Conservation (phyloP, 1,140 invertebrate genomes). For the Gonatopus flavifemur region DNA sequence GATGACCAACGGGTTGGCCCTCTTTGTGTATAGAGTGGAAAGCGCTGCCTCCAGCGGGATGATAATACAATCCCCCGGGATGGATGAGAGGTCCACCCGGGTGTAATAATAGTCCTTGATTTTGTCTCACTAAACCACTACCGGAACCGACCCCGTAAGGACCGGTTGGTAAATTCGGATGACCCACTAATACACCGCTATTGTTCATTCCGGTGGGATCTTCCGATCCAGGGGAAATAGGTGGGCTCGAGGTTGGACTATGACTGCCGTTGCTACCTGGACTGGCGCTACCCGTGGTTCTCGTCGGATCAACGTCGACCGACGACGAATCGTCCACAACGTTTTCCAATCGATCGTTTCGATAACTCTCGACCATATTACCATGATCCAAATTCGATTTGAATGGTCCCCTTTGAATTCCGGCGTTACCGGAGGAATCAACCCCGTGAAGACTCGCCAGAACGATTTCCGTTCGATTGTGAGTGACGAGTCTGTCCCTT, state of each 20-base stretch:
- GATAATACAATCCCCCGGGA: slow-evolving; percentile 49
- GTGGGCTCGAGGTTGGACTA: slow-evolving; percentile 49
- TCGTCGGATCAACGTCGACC: slow-evolving; percentile 24
- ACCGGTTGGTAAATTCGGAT: slow-evolving; percentile 21
- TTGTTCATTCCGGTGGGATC: slow-evolving; percentile 39
- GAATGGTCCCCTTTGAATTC: slow-evolving; percentile 1
- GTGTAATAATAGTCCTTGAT: slow-evolving; percentile 46
- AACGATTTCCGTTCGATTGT: not conserved
- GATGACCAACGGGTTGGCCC: slow-evolving; percentile 42
- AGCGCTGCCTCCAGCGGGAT: slow-evolving; percentile 49
- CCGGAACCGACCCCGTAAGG: slow-evolving; percentile 30
- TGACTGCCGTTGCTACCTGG: slow-evolving; percentile 49
- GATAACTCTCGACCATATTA: slow-evolving; percentile 16
- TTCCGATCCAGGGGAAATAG: slow-evolving; percentile 52
- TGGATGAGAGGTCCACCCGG: slow-evolving; percentile 47
- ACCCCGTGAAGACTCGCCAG: slow-evolving; percentile 1
- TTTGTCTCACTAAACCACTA: slow-evolving; percentile 39
- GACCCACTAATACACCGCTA: slow-evolving; percentile 17
- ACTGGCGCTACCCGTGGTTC: slow-evolving; percentile 44
- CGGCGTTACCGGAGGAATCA: slow-evolving; percentile 9
- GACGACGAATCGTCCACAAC: slow-evolving; percentile 34
- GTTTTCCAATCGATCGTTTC: slow-evolving; percentile 28
- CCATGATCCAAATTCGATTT: not conserved
- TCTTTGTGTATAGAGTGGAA: slow-evolving; percentile 58
- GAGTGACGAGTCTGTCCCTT: not conserved